Evolutionary conservation across 2,797 vertebrate species (phyloP), one percentile per base, ranked within the genome.

Genomic region (Sebastes diploproa): DNA sequence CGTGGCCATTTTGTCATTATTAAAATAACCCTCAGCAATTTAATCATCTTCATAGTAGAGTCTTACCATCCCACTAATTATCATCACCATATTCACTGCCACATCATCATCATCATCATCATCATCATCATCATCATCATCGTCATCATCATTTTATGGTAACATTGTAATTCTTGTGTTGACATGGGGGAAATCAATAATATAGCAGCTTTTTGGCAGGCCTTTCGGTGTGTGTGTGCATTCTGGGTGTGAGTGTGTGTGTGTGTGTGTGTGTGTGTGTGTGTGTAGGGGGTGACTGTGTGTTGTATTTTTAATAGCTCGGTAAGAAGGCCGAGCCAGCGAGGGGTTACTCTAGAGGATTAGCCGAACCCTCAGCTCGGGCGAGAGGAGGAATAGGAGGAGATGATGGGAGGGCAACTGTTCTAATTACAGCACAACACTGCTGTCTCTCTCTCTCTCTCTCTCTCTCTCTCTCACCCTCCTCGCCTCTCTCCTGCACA

Each of bases 361-460:
- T 73, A 65, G 8, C 46, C 61, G 52, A 80, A 70, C 61, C 22
- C 42, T 74, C 5, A 58, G 54, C 66, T 8, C 11, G 72, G 30
- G 14, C 4, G 10, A 68, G 66, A 79, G 46, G 60, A 69, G 61
- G 50, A 75, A 64, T 27, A 77, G 77, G 30, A 74, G 46, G 38
- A 58, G 63, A 81, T 75, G 80, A 82, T 75, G 75, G 75, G 75
- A 75, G 74, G 42, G 81, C 46, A 78, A 70, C 74, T 84, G 76
- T 56, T 84, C 82, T 81, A 82, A 80, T 84, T 74, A 78, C 36
- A 83, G 64, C 55, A 46, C 60, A 70, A 30, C 59, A 59, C 34
- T 34, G 46, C 63, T 30, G 20, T 59, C 38, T 77, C 16, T 34
- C 7, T 60, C 38, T 38, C 36, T 38, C 36, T 38, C 36, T 5